phyloP scores from a whole-genome alignment of 2,797 vertebrate genomes.

The Perdix hodgsoniae region DNA sequence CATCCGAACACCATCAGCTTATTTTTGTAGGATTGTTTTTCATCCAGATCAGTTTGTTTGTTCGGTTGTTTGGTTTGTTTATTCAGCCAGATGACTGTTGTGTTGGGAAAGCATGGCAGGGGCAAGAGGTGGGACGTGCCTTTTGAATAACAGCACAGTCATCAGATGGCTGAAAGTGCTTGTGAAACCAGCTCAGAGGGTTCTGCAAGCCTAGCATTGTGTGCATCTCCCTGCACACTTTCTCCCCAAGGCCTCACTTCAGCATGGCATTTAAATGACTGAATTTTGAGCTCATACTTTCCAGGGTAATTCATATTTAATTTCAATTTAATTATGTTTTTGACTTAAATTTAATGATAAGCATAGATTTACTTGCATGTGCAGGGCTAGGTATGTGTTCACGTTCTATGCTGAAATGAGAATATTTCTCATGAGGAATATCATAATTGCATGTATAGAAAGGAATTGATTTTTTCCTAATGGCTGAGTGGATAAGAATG shows the following conservation, averaged over 20 bases:
- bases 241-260: background rate
- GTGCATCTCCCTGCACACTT: background rate
- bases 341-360: conserved; percentile 41
- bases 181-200: background rate
- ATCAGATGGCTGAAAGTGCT: background rate
- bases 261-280: background rate
- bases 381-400: background rate
- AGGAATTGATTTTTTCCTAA: conserved; percentile 35
- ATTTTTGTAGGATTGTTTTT: background rate
- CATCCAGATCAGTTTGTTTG: background rate
- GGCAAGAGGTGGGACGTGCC: background rate
- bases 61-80: background rate
- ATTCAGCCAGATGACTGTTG: rapidly evolving
- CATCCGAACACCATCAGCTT: background rate
- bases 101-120: background rate
- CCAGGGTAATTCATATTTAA: conserved; percentile 15
- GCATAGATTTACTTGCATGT: background rate
- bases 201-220: background rate
- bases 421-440: conserved; percentile 39
- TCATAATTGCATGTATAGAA: background rate
- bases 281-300: conserved; percentile 13
- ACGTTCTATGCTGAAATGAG: background rate
- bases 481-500: background rate
- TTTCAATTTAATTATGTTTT: conserved; percentile 43
- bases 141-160: background rate